Percentiles rank a stretch among this genome's conserved stretches.
Conservation (phyloP, 2,797 vertebrate species). For the Microctenopoma lineatum region DNA sequence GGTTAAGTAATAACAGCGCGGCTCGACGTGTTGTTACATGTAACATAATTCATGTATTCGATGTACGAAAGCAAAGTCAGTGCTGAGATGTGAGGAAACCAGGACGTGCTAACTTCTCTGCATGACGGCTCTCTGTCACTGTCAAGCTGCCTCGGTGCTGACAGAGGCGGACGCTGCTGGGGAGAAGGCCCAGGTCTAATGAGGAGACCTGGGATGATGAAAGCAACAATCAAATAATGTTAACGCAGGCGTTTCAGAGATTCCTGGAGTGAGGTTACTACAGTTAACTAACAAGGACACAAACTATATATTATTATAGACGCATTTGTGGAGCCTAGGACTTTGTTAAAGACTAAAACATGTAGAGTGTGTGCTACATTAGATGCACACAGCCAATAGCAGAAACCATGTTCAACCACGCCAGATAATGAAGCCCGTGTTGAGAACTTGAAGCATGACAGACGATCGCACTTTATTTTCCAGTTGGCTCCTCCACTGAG, state of each 20-base stretch:
- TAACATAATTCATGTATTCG: neutral
- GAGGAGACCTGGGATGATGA: too few species aligned
- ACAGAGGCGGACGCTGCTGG: too few species aligned
- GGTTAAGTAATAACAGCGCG: neutral
- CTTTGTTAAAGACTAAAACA: too few species aligned
- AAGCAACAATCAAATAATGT: neutral
- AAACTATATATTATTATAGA: slow-evolving; percentile 8
- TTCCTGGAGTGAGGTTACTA: neutral
- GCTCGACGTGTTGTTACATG: neutral
- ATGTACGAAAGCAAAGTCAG: neutral
- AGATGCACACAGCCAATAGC: neutral
- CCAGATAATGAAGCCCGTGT: neutral
- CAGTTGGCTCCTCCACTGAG: slow-evolving; percentile 30
- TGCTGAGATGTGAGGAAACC: neutral
- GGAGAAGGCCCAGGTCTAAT: neutral
- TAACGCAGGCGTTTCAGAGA: slow-evolving; percentile 6
- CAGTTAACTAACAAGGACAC: neutral
- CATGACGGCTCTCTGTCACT: slow-evolving; percentile 13
- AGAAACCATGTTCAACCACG: too few species aligned
- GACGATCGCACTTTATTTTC: slow-evolving; percentile 20
- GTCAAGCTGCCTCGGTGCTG: neutral
- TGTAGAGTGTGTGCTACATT: neutral
- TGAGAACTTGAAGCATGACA: neutral
- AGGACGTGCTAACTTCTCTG: neutral
- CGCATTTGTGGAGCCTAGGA: neutral